These are phyloP conservation scores for Drosophila algonquin DNA, from an alignment of 2,888 invertebrate species.

Conservation along the genomic window DNA sequence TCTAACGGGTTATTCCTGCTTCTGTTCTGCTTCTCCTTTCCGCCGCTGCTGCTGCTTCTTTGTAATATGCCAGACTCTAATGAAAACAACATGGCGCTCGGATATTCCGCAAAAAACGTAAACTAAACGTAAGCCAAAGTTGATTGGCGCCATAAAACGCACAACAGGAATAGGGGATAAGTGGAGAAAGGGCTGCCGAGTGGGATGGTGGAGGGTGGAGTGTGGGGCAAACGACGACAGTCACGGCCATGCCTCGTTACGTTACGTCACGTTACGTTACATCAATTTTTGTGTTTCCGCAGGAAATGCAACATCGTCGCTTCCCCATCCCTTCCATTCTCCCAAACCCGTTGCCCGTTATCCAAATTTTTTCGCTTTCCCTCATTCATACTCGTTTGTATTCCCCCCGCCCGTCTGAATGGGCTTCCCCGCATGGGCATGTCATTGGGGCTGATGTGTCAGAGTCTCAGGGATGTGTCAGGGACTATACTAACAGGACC, in stretches of 20 bases:
- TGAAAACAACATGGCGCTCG: slow-evolving; percentile 73
- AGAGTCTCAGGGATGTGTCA: neutral
- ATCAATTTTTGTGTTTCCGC: slow-evolving; percentile 78
- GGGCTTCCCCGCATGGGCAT: neutral
- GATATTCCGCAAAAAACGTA: slow-evolving; percentile 61
- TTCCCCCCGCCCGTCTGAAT: slow-evolving; percentile 14
- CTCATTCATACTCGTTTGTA: slow-evolving; percentile 15
- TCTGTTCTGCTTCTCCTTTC: slow-evolving; percentile 1
- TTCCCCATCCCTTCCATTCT: slow-evolving; percentile 19
- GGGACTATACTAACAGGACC: neutral
- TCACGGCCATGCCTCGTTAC: slow-evolving; percentile 65
- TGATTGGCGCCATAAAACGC: slow-evolving; percentile 70
- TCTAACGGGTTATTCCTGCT: slow-evolving; percentile 29
- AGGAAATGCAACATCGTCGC: slow-evolving; percentile 75
- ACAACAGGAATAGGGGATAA: slow-evolving; percentile 30
- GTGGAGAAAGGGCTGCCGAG: neutral
- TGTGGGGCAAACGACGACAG: slow-evolving; percentile 29
- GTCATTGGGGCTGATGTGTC: neutral
- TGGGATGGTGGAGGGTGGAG: slow-evolving; percentile 1
- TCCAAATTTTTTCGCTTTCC: slow-evolving; percentile 1
- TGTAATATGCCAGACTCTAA: slow-evolving; percentile 50
- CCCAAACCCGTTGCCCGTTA: slow-evolving; percentile 24
- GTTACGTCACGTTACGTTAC: slow-evolving; percentile 78
- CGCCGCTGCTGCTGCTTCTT: slow-evolving; percentile 27
- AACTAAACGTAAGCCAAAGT: slow-evolving; percentile 78